Base-by-base conservation (phyloP, 2,113 vertebrate genomes). In the Bambusicola thoracicus region DNA sequence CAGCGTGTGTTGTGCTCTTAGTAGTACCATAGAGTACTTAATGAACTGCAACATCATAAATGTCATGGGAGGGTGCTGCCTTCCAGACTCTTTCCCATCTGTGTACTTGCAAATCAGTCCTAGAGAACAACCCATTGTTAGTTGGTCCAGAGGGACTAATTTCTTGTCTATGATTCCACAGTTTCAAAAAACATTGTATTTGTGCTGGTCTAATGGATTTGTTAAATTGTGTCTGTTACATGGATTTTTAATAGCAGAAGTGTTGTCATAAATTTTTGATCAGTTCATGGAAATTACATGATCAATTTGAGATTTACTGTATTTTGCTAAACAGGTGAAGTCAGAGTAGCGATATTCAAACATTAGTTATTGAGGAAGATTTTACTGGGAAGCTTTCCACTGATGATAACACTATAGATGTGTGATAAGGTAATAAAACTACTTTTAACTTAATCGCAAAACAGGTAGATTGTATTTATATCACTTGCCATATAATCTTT, bases 1-100 rank as follows among this genome's bases (percentile, higher is more conserved):
- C 78, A 90, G 77, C 89, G 11, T 70, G 87, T 75, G 67, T 86
- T 84, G 75, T 81, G n/a, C 84, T 95, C 58, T 96, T 96, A 94
- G 48, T 90, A 67, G 43, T 90, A 82, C 41, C 81, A 96, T 73
- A 93, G 91, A 91, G 92, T 90, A 34, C 69, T 95, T 95, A 92
- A 93, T 94, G 84, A 94, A 80, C 75, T 88, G 43, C 80, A 96
- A 14, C 65, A 95, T 92, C 93, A 51, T 85, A 86, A 66, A 73
- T 85, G 76, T 90, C 67, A 61, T 62, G 66, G 80, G 87, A 84
- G 80, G 86, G 53, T 69, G 40, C 85, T 90, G 63, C 81, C 95
- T 61, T 90, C 90, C 91, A 53, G 66, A n/a, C 68, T 85, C 77
- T 69, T 85, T 76, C 55, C 63, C 80, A 59, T 89, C 91, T 89